Conservation (phyloP, 1,140 invertebrate species). For the Drosophila baimaii region DNA sequence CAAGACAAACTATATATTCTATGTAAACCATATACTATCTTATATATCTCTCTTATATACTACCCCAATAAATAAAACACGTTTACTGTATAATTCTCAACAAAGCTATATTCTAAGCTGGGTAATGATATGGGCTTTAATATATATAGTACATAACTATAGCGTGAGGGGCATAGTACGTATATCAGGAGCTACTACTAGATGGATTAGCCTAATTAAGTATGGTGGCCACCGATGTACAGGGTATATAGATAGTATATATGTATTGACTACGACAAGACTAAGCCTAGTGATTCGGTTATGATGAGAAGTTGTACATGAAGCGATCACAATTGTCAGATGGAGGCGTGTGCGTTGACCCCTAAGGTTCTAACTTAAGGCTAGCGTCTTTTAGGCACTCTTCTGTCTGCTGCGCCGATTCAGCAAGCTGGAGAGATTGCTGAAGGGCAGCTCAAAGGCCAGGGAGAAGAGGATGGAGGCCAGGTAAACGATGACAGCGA, state of each 20-base stretch:
- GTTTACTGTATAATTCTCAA: background rate
- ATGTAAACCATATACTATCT: background rate
- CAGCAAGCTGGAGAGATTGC: constrained; percentile 76
- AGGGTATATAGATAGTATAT: constrained; percentile 12
- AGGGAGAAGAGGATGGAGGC: constrained; percentile 78
- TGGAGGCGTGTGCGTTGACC: constrained; percentile 59
- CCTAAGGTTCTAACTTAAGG: constrained; percentile 38
- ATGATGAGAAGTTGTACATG: constrained; percentile 67
- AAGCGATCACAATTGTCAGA: constrained; percentile 74
- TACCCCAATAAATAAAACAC: background rate
- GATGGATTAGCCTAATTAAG: constrained; percentile 12
- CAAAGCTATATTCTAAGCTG: constrained; percentile 19
- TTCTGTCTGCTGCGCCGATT: constrained; percentile 56
- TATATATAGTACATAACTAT: constrained; percentile 20
- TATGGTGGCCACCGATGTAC: constrained; percentile 51
- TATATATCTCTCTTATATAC: too few relatives aligned
- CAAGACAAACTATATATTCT: background rate
- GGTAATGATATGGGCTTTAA: constrained; percentile 5
- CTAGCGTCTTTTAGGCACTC: constrained; percentile 67
- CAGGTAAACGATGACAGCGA: constrained; percentile 80
- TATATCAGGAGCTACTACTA: constrained; percentile 18
- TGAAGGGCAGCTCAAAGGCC: constrained; percentile 81
- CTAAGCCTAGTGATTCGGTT: constrained; percentile 44
- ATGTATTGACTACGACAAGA: constrained; percentile 51
- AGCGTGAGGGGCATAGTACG: constrained; percentile 9